Evolutionary conservation across 1,140 invertebrate genomes (phyloP), one percentile per base, ranked within the genome.

Genomic region (Mizuhopecten yessoensis): DNA sequence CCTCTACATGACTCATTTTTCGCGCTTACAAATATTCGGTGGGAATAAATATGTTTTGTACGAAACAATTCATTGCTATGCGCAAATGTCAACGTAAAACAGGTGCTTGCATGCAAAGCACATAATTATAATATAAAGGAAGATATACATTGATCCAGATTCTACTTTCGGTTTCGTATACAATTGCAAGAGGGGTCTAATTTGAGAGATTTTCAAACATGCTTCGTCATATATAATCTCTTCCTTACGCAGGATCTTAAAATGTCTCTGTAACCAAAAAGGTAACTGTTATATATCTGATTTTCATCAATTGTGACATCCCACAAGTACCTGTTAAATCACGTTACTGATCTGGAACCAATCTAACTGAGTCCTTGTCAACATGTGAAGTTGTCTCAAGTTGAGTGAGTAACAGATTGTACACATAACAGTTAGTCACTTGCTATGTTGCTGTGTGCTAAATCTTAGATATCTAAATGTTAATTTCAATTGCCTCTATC

Each of bases 151-250:
- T n/a, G 57, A 75, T 75, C 57, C 57, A 75, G 57, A 75, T 75
- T 75, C 57, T 75, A 75, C 57, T 75, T 75, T 75, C 57, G n/a
- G 17, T 75, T 75, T 75, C 23, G 23, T 29, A 75, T 75, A n/a
- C n/a, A 29, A 5, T 75, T 75, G 17, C 29, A 75, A 23, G 7
- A 20, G 15, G 1, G 5, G 23, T 29, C 57, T 75, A 75, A 29
- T 75, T 29, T 75, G 3, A 29, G n/a, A 29, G 0, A 29, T 75
- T 29, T 29, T 75, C n/a, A 75, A 75, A 75, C 57, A 75, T 75
- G 57, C 57, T 75, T 75, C 17, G 57, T 75, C 57, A 75, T 75
- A 75, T n/a, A 75, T 75, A 75, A 0, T 3, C 1, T 29, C 17
- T 75, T 75, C 57, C 9, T 29, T 29, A 75, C 45, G 45, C 20